Conservation (phyloP, 2,888 invertebrate species). For the Seira sanloemensis region DNA sequence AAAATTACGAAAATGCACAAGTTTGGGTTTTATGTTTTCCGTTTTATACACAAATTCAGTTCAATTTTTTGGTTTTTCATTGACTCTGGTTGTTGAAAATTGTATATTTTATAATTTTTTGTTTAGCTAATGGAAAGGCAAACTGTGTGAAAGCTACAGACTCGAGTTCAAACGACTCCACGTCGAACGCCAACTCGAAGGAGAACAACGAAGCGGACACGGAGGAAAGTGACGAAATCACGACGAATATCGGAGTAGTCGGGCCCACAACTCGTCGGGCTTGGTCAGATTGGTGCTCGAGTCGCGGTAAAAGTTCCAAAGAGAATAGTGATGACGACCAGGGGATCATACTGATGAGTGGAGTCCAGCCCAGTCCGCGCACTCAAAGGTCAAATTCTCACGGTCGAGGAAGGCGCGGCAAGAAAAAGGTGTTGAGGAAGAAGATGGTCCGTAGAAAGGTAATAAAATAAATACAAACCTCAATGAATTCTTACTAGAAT, state of each 20-base stretch:
- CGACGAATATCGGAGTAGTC: constrained; percentile 75
- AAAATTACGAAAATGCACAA: too few species aligned
- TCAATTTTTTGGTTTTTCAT: background rate
- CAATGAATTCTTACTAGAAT: constrained; percentile 2
- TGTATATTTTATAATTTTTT: too few species aligned
- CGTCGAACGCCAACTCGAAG: constrained; percentile 75
- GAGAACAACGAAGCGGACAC: constrained; percentile 74
- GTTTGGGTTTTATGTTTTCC: constrained; percentile 6
- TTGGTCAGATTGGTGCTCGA: constrained; percentile 80
- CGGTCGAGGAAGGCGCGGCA: constrained; percentile 67
- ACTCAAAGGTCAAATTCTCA: constrained; percentile 73
- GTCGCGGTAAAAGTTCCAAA: constrained; percentile 78
- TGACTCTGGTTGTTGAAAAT: too few species aligned
- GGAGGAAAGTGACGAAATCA: constrained; percentile 75
- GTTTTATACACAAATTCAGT: background rate
- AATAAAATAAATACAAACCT: background rate
- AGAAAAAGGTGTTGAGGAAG: constrained; percentile 77
- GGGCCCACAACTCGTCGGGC: constrained; percentile 85
- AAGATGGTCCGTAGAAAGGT: constrained; percentile 77
- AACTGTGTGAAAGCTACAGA: constrained; percentile 70
- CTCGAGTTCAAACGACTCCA: constrained; percentile 75
- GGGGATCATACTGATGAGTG: constrained; percentile 26
- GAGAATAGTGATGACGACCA: constrained; percentile 73
- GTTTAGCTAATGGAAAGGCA: constrained; percentile 67
- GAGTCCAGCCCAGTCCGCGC: constrained; percentile 58